Evolutionary conservation across 2,113 vertebrate species (phyloP).

Genomic region (Talpa occidentalis): DNA sequence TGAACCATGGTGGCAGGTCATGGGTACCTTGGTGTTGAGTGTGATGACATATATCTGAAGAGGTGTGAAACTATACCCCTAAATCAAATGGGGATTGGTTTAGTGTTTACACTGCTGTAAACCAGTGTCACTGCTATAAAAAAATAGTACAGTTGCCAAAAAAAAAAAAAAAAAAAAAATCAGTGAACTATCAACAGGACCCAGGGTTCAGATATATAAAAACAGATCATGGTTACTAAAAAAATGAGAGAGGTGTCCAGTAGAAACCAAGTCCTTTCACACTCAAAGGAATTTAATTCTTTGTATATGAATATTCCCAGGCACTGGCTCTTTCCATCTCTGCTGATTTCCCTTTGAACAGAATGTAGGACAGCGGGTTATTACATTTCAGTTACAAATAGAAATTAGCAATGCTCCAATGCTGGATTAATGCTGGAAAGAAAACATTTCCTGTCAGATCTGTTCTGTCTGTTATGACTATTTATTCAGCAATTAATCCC

Average conservation of each 20-base stretch:
- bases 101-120: too few species aligned
- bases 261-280: constrained; percentile 30
- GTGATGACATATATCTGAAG: too few species aligned
- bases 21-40: too few species aligned
- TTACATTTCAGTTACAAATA: constrained; percentile 7
- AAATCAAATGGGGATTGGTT: too few species aligned
- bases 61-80: too few species aligned
- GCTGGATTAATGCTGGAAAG: constrained; percentile 35
- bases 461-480: neutral
- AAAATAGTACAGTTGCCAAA: too few species aligned
- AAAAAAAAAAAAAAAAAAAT: too few species aligned
- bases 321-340: neutral
- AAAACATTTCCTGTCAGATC: neutral
- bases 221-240: neutral
- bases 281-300: neutral
- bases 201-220: neutral
- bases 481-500: constrained; percentile 9
- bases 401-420: constrained; percentile 19
- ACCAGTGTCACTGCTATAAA: too few species aligned
- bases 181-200: too few species aligned
- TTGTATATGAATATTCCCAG: neutral
- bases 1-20: too few species aligned
- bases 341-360: neutral
- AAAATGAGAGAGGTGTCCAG: neutral
- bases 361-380: neutral